These are phyloP conservation scores for Dysdera silvatica DNA, from an alignment of 1,140 invertebrate genomes.

Conservation along the genomic window DNA sequence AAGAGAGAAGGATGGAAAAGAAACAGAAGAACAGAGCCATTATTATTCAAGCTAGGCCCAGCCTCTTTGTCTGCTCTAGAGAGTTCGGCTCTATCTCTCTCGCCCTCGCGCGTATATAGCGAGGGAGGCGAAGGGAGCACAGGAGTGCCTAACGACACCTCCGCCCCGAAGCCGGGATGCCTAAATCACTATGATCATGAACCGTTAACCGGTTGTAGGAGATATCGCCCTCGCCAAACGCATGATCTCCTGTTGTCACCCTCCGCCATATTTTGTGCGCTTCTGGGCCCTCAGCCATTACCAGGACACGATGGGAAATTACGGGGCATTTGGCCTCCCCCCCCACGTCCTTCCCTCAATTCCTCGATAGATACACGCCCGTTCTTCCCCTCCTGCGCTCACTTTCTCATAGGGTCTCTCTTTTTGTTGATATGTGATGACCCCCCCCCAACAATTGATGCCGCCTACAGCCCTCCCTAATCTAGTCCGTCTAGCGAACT, in stretches of 20 bases:
- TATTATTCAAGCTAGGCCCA: slow-evolving; percentile 20
- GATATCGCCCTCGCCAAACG: slow-evolving; percentile 12
- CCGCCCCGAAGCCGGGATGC: neutral
- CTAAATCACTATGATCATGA: slow-evolving; percentile 26
- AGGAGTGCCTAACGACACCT: neutral
- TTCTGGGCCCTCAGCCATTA: too few species aligned
- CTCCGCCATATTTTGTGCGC: slow-evolving; percentile 21
- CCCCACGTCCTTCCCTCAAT: too few species aligned
- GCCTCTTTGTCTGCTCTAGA: neutral
- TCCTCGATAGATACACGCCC: slow-evolving; percentile 16
- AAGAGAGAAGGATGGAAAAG: neutral
- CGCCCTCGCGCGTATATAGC: neutral
- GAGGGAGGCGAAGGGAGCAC: neutral
- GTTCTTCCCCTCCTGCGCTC: neutral
- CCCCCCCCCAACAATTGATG: too few species aligned
- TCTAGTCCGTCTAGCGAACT: too few species aligned
- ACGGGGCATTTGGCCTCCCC: slow-evolving; percentile 6
- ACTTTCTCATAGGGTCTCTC: neutral
- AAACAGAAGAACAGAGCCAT: neutral
- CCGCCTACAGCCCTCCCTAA: too few species aligned
- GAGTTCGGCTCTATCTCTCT: neutral
- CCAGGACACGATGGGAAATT: slow-evolving; percentile 13
- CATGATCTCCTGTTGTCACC: slow-evolving; percentile 25
- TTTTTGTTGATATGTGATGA: too few species aligned
- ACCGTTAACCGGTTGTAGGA: too few species aligned